Evolutionary conservation across 2,888 invertebrate genomes (phyloP).

Genomic region (Noctuana brunneofusca): DNA sequence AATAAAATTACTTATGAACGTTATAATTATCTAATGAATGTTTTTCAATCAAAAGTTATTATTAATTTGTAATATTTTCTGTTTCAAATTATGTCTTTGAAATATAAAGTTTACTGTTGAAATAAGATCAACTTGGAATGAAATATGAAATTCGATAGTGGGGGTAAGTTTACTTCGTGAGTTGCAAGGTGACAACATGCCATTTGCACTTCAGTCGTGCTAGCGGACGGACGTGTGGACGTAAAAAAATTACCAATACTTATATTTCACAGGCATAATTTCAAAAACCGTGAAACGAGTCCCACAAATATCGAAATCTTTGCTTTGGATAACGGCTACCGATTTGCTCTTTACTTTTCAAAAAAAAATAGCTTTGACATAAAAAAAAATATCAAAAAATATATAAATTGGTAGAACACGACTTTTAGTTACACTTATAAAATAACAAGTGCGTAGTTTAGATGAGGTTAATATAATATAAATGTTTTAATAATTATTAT

Average conservation of each 20-base stretch:
- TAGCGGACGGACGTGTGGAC: neutral
- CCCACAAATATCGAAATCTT: slow-evolving; percentile 49
- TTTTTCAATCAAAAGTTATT: neutral
- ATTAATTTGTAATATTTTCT: slow-evolving; percentile 36
- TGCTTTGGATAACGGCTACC: slow-evolving; percentile 69
- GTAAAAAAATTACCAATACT: slow-evolving; percentile 28
- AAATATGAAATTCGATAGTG: neutral
- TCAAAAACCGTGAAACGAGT: slow-evolving; percentile 41
- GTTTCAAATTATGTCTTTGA: slow-evolving; percentile 11
- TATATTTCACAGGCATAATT: slow-evolving; percentile 46
- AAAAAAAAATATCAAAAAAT: slow-evolving; percentile 51
- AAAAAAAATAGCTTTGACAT: slow-evolving; percentile 48
- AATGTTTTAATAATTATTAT: slow-evolving; percentile 42
- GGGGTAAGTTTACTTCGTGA: slow-evolving; percentile 10
- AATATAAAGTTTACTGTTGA: slow-evolving; percentile 16
- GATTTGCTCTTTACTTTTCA: slow-evolving; percentile 61
- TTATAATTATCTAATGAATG: slow-evolving; percentile 4
- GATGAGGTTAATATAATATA: slow-evolving; percentile 49
- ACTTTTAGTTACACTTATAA: slow-evolving; percentile 51
- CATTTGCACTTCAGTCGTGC: neutral
- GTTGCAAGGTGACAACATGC: neutral
- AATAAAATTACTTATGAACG: slow-evolving; percentile 15
- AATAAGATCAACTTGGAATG: neutral
- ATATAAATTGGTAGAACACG: slow-evolving; percentile 48
- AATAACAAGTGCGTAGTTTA: slow-evolving; percentile 44